A percentile compares a stretch with the other conserved stretches of the same genome.
Conservation (phyloP, 2,113 vertebrate species). For the Thomomys bottae region DNA sequence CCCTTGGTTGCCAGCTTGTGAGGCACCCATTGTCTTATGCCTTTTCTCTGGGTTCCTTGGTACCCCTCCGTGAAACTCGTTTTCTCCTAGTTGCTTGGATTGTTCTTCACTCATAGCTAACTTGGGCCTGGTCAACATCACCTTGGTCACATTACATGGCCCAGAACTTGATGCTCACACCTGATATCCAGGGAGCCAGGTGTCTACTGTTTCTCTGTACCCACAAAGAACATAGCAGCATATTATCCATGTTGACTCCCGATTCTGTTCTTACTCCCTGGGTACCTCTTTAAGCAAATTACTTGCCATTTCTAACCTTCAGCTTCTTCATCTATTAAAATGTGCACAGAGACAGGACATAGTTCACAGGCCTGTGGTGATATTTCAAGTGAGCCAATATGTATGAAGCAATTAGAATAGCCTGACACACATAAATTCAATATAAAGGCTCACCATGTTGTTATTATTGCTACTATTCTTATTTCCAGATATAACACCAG, state of each 20-base stretch:
- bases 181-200: neutral
- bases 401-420: neutral
- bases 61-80: neutral
- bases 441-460: neutral
- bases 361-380: neutral
- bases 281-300: neutral
- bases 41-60: neutral
- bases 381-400: neutral
- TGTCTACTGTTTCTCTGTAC: accelerated
- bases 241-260: neutral
- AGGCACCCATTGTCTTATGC: too few species aligned
- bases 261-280: neutral
- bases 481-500: neutral
- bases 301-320: neutral
- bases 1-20: neutral
- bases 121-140: accelerated
- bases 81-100: neutral
- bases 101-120: neutral
- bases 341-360: neutral
- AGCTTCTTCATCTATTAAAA: neutral
- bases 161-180: neutral
- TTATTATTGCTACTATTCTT: neutral
- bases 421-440: neutral
- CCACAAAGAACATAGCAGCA: neutral
- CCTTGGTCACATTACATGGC: neutral